A percentile compares a stretch with the other conserved stretches of the same genome.
Evolutionary conservation across 2,797 vertebrate genomes (phyloP).

Genomic region (Allenopithecus nigroviridis): DNA sequence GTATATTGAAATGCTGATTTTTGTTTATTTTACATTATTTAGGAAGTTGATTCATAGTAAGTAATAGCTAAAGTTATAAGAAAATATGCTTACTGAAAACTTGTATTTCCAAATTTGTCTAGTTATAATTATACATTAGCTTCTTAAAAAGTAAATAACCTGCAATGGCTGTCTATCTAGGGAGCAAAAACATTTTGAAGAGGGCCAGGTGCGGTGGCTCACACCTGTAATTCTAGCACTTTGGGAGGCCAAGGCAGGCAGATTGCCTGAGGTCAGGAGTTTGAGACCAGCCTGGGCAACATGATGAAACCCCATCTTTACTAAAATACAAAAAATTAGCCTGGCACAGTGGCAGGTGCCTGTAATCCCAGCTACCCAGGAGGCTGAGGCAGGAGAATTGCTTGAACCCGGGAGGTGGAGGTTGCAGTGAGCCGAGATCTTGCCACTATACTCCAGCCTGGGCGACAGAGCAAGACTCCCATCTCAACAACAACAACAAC

Average conservation of each 20-base stretch:
- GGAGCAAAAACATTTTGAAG: conserved; percentile 42
- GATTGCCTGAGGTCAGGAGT: neutral
- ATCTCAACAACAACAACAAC: no score
- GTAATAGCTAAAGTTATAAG: conserved; percentile 7
- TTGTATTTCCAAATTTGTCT: neutral
- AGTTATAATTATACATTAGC: neutral
- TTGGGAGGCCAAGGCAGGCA: neutral
- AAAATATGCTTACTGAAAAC: conserved; percentile 6
- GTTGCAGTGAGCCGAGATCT: no score
- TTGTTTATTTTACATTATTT: conserved; percentile 35
- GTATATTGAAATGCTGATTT: neutral
- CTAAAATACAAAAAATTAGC: neutral
- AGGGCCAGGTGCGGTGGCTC: neutral
- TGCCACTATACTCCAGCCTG: no score
- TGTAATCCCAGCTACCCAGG: no score
- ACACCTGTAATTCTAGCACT: neutral
- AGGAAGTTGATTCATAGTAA: conserved; percentile 27
- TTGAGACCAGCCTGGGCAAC: neutral
- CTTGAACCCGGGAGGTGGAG: no score
- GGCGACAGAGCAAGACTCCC: no score
- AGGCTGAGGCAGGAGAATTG: no score
- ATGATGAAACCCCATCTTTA: neutral
- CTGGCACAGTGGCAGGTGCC: neutral
- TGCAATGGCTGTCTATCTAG: neutral
- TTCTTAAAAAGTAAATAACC: conserved; percentile 11